These are phyloP conservation scores for Regulus satrapa DNA, from an alignment of 2,113 vertebrate genomes.

Conservation along the genomic window DNA sequence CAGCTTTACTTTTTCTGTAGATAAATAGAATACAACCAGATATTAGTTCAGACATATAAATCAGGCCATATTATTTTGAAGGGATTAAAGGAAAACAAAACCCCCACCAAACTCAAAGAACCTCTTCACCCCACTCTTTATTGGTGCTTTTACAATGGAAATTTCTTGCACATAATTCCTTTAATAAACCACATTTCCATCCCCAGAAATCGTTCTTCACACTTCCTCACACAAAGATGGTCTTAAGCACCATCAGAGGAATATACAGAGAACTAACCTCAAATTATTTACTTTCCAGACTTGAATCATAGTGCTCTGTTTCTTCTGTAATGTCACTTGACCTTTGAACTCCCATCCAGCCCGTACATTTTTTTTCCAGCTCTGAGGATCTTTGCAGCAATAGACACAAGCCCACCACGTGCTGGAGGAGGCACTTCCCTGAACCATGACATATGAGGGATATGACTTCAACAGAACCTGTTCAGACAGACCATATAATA, in stretches of 20 bases:
- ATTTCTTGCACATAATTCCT: background rate
- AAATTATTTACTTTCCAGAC: background rate
- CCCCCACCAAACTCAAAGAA: background rate
- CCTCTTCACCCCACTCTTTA: background rate
- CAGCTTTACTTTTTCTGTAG: background rate
- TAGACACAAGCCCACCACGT: fast-evolving
- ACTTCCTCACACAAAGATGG: background rate
- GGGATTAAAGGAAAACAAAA: background rate
- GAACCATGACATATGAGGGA: background rate
- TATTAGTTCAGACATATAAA: background rate
- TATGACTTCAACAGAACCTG: fast-evolving
- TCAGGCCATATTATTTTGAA: background rate
- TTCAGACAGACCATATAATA: background rate
- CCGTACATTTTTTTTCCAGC: background rate
- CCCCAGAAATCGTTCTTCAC: background rate
- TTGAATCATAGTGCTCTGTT: background rate
- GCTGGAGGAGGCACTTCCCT: background rate
- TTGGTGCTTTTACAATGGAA: background rate
- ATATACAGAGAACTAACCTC: background rate
- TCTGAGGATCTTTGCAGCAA: background rate
- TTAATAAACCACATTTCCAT: background rate
- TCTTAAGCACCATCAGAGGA: background rate
- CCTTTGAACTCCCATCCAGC: background rate
- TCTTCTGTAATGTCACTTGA: background rate
- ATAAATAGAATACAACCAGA: background rate